Percentiles rank a stretch among this genome's conserved stretches.
Conservation (phyloP, 92 coral and sea anemone species). For the Isaurus tuberculatus region DNA sequence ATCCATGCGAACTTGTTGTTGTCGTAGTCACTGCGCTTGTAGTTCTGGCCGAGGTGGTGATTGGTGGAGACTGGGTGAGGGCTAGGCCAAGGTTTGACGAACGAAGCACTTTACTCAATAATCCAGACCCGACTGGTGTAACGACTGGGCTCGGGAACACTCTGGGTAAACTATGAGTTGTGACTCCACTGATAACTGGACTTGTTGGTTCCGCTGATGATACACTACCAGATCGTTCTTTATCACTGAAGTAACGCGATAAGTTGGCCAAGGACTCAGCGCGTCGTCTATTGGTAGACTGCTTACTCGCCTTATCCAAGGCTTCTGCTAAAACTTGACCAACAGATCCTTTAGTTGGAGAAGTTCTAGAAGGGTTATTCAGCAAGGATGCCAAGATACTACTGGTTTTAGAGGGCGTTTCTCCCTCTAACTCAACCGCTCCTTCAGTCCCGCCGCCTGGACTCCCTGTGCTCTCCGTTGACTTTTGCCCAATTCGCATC, state of each 20-base stretch:
- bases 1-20: conserved; percentile 66
- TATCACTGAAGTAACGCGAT: conserved; percentile 85
- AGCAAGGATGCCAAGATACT: conserved; percentile 81
- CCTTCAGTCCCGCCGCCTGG: conserved; percentile 58
- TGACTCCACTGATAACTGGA: conserved; percentile 57
- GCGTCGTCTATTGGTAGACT: conserved; percentile 73
- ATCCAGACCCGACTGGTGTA: conserved; percentile 63
- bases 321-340: conserved; percentile 86
- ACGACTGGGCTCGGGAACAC: conserved; percentile 39
- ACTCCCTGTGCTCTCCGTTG: conserved; percentile 11
- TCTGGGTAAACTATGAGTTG: conserved; percentile 37
- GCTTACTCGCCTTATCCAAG: conserved; percentile 82
- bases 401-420: conserved; percentile 56
- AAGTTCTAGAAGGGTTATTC: conserved; percentile 70
- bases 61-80: conserved; percentile 71
- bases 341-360: conserved; percentile 78
- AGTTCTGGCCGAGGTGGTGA: conserved; percentile 77
- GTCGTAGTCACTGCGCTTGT: conserved; percentile 70
- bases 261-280: conserved; percentile 81
- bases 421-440: conserved; percentile 61
- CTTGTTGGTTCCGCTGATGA: conserved; percentile 54
- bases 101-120: conserved; percentile 77
- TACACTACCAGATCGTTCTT: conserved; percentile 64
- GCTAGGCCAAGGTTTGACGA: conserved; percentile 71
- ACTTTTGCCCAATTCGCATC: conserved; percentile 50